Base-by-base conservation (phyloP, 2,888 invertebrate genomes). In the Galerucella nymphaeae region DNA sequence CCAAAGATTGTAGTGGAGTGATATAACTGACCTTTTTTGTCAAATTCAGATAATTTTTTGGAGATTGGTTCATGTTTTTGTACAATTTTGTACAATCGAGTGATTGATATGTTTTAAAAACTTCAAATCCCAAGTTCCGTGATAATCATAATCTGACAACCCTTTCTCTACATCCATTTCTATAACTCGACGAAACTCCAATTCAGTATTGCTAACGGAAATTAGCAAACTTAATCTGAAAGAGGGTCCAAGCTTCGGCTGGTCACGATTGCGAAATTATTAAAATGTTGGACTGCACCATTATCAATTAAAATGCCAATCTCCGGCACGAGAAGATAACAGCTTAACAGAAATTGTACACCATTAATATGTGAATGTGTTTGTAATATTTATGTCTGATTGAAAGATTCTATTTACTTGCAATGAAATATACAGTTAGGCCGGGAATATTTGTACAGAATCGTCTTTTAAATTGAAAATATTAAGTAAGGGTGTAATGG, bases 301-400 rank as follows among this genome's bases (percentile, higher is more conserved):
- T 82, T 80, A 82, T 80, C 81, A 81, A 81, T 81, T 80, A 80
- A 81, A 80, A 80, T 79, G 79, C 78, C 80, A 80, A 81, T 81
- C 80, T 82, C 81, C 81, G 81, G 80, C 77, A 75, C 67, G 69
- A 69, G 30, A 71, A 72, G 71, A 72, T 73, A 73, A 71, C 74
- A 68, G 74, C 73, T 69, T 73, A 61, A 57, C 75, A 66, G 71
- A 65, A 73, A 69, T 72, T 74, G 66, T 55, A 76, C 42, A 42
- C n/a, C 69, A 38, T 69, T 63, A 69, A 69, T 42, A 50, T 63
- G 53, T 63, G 53, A n/a, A 63, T 62, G 63, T 62, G 38, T 63
- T 53, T 55, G 42, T 62, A 63, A 69, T 69, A 13, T 69, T 69
- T 62, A 69, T 55, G 53, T 62, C 62, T 53, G 69, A 69, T 63